These are phyloP conservation scores for Diglossa cyanea DNA, from an alignment of 2,797 vertebrate species.

Conservation along the genomic window DNA sequence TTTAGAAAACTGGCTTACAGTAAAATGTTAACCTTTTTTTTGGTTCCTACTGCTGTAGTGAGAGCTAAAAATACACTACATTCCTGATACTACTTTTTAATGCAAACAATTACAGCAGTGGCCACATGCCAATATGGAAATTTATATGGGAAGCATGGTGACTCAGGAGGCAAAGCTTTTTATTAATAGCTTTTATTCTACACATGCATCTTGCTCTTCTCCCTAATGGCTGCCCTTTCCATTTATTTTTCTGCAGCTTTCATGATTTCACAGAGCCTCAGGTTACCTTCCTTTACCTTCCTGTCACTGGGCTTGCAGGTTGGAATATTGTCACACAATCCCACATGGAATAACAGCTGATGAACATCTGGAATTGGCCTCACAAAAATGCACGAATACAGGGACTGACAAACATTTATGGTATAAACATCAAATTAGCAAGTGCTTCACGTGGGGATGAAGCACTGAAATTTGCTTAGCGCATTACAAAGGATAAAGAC, in stretches of 20 bases:
- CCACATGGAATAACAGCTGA: not conserved
- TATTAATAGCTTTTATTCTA: slow-evolving; percentile 33
- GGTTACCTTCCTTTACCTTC: not conserved
- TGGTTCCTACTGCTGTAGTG: not conserved
- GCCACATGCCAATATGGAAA: not conserved
- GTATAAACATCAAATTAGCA: not conserved
- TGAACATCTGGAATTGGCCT: not conserved
- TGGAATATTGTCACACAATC: not conserved
- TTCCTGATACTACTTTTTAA: not conserved
- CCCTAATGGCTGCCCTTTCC: not conserved
- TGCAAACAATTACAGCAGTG: not conserved
- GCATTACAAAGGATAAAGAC: not conserved
- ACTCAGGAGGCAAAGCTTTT: not conserved
- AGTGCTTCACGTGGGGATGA: not conserved
- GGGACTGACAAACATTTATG: not conserved
- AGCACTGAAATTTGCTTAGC: not conserved
- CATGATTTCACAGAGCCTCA: not conserved
- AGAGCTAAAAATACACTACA: not conserved
- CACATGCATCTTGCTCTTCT: not conserved
- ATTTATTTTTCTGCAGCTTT: not conserved
- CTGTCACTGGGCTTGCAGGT: fast-evolving
- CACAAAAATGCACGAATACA: not conserved
- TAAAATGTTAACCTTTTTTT: not conserved
- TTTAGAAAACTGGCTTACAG: not conserved
- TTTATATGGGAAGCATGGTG: not conserved